Evolutionary conservation across 92 coral and sea anemone genomes (phyloP).

Genomic region (Epizoanthus rinbou): DNA sequence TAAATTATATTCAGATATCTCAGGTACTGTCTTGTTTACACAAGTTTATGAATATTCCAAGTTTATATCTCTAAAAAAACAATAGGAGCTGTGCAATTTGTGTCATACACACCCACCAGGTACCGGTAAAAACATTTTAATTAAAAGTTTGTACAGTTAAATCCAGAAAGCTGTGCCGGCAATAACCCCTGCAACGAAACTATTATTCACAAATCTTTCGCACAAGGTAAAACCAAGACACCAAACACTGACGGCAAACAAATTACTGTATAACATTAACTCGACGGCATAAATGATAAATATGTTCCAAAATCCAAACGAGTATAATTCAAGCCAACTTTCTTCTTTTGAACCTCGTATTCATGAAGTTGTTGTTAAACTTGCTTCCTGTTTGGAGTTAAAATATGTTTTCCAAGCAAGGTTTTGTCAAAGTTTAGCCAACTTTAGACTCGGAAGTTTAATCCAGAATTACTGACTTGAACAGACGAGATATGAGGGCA

Average conservation of each 20-base stretch:
- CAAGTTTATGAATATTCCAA: too few species aligned
- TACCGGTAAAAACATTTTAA: conserved; percentile 42
- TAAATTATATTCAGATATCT: too few species aligned
- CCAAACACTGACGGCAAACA: background rate
- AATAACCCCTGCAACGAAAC: conserved; percentile 5
- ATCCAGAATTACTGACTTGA: background rate
- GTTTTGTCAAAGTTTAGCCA: background rate
- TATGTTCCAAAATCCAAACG: conserved; percentile 6
- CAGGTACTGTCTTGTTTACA: too few species aligned
- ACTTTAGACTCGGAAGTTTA: background rate
- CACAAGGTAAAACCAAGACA: background rate
- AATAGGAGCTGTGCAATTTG: conserved; percentile 19
- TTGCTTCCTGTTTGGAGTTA: conserved; percentile 20
- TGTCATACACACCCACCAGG: conserved; percentile 36
- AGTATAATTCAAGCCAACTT: conserved; percentile 17
- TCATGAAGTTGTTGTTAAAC: background rate
- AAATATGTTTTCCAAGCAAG: background rate
- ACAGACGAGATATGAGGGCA: conserved; percentile 12
- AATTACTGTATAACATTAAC: background rate
- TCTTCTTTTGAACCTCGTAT: conserved; percentile 10
- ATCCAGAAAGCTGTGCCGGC: background rate
- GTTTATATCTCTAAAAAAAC: background rate
- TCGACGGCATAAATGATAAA: background rate
- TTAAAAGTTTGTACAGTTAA: conserved; percentile 10
- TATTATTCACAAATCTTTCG: background rate